Percentiles rank a stretch among this genome's conserved stretches.
Evolutionary conservation across 2,888 invertebrate genomes (phyloP).

Genomic region (Cerceris rybyensis): DNA sequence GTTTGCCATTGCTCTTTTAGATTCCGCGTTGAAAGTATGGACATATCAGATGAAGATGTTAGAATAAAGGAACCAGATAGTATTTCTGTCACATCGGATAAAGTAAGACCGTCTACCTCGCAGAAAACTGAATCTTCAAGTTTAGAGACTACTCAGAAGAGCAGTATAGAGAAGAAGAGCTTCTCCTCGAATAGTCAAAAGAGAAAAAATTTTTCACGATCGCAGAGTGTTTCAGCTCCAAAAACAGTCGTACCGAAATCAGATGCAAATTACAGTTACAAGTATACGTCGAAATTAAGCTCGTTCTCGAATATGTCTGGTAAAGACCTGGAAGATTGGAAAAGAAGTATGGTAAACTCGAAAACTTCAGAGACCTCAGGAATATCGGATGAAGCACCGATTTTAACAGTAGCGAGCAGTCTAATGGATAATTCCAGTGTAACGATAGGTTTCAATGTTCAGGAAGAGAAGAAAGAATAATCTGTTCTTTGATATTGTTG

Average conservation of each 20-base stretch:
- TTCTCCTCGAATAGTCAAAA: conserved; percentile 32
- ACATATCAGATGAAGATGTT: conserved; percentile 77
- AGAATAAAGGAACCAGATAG: conserved; percentile 75
- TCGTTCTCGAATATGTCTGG: conserved; percentile 72
- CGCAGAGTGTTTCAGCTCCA: conserved; percentile 73
- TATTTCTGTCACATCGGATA: conserved; percentile 49
- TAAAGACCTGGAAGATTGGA: conserved; percentile 70
- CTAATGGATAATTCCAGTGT: conserved; percentile 71
- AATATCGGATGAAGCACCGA: conserved; percentile 62
- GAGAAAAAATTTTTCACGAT: conserved; percentile 66
- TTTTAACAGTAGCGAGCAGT: conserved; percentile 75
- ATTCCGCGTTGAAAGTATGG: conserved; percentile 80
- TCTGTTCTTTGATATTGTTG: neutral
- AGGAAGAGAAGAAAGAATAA: conserved; percentile 64
- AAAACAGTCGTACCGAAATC: conserved; percentile 45
- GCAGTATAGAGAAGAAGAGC: conserved; percentile 20
- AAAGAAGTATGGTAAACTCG: conserved; percentile 41
- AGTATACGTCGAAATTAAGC: conserved; percentile 61
- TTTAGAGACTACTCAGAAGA: conserved; percentile 42
- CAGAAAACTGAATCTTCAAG: conserved; percentile 46
- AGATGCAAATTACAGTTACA: conserved; percentile 53
- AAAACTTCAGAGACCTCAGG: conserved; percentile 26
- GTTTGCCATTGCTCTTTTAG: conserved; percentile 54
- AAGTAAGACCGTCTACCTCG: conserved; percentile 30
- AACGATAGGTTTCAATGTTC: conserved; percentile 75